Evolutionary conservation across 2,797 vertebrate species (phyloP), one percentile per base, ranked within the genome.

Genomic region (Capromys pilorides): DNA sequence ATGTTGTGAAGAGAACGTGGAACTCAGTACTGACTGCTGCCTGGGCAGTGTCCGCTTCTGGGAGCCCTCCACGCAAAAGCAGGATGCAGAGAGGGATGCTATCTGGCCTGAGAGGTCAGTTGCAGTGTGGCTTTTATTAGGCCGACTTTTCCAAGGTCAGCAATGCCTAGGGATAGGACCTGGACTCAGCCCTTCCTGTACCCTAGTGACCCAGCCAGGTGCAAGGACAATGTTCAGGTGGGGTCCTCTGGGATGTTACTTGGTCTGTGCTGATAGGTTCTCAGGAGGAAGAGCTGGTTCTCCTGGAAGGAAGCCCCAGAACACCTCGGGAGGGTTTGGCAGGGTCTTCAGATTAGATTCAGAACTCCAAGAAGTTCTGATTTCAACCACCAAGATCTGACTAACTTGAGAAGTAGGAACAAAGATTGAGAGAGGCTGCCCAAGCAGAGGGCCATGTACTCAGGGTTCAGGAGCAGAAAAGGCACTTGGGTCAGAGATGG

Each of bases 401-500:
- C 36, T 51, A 69, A 9, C 57, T 62, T 19, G 21, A 10, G 4
- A 33, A 69, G 7, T n/a, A 3, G n/a, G 49, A 80, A 12, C 13
- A 3, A 54, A 88, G 83, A 75, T 33, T 49, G 36, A 19, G 59
- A 41, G 33, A n/a, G 69, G 3, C 54, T 67, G 67, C 6, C 10
- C 1, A 69, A 75, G 33, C 14, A 45, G 18, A 81, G 21, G 28
- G n/a, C 33, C 21, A 8, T 11, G 64, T 59, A 6, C 36, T 4
- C 5, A 13, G 83, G 19, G 22, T 41, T 26, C 36, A 18, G 26
- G 3, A 39, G 31, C 45, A 73, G 9, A 36, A 26, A 26, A 26
- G 28, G 0, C 9, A 4, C 9, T 8, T 18, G 36, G 16, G 33
- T 13, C 16, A 6, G 39, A n/a, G 0, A 1, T 3, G 5, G 45